These are phyloP conservation scores for Acrocyrtus sp. DNA, from an alignment of 2,888 invertebrate genomes.

Conservation along the genomic window DNA sequence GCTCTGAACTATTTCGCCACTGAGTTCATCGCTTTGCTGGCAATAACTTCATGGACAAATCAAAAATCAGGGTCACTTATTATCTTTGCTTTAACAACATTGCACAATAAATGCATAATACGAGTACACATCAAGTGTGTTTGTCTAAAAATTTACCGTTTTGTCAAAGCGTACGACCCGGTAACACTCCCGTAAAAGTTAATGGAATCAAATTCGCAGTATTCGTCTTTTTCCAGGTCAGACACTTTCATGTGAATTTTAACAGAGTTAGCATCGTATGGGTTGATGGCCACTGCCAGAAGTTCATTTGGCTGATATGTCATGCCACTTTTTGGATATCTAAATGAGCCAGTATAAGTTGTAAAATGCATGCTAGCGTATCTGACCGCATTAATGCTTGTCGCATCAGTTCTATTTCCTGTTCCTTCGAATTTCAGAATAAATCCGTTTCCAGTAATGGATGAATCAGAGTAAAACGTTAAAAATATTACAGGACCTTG, in stretches of 20 bases:
- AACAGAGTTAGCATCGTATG: constrained; percentile 10
- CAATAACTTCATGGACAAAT: constrained; percentile 45
- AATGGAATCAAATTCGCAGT: constrained; percentile 51
- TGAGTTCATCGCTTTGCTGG: constrained; percentile 30
- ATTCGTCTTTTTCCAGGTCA: constrained; percentile 50
- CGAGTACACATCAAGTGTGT: too few relatives aligned
- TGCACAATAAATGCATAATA: too few relatives aligned
- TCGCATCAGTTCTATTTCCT: constrained; percentile 32
- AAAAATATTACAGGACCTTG: constrained; percentile 46
- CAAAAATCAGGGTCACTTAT: too few relatives aligned
- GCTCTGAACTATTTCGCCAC: constrained; percentile 29
- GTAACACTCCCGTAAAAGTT: constrained; percentile 43
- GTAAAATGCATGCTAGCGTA: constrained; percentile 37
- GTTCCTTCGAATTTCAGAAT: constrained; percentile 40
- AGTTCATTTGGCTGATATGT: constrained; percentile 51
- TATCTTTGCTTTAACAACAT: too few relatives aligned
- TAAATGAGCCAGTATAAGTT: constrained; percentile 11
- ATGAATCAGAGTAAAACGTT: constrained; percentile 40
- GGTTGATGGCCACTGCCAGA: constrained; percentile 42
- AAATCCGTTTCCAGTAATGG: constrained; percentile 48
- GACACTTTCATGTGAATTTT: constrained; percentile 24
- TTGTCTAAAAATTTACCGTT: constrained; percentile 40
- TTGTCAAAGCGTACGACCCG: constrained; percentile 36
- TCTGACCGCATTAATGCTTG: constrained; percentile 30
- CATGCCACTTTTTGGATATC: constrained; percentile 21